Percentiles rank a stretch among this genome's conserved stretches.
Conservation (phyloP, 2,113 vertebrate species). For the Nothoprocta pentlandii region DNA sequence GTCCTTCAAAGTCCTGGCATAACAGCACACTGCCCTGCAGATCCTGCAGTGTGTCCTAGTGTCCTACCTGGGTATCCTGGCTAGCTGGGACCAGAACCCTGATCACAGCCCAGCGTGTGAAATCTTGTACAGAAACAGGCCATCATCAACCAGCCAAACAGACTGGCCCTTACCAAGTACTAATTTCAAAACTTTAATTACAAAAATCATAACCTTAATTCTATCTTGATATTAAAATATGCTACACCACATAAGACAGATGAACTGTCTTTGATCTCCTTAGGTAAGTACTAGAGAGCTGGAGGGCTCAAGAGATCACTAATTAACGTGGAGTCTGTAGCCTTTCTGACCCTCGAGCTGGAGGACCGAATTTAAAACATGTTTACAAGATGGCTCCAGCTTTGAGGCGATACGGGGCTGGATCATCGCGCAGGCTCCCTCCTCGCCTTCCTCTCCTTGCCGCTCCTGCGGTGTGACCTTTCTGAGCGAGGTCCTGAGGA, state of each 20-base stretch:
- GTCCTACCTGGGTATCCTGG: background rate
- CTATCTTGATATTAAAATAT: slow-evolving; percentile 41
- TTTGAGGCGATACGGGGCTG: background rate
- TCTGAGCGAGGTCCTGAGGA: background rate
- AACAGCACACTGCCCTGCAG: background rate
- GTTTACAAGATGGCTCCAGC: background rate
- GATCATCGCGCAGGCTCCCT: background rate
- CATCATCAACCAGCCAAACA: background rate
- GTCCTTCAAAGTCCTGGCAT: background rate
- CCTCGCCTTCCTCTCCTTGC: background rate
- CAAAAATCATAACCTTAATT: background rate
- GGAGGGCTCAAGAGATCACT: slow-evolving; percentile 6
- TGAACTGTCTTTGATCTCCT: slow-evolving; percentile 16
- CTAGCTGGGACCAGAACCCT: background rate
- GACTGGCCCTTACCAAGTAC: background rate
- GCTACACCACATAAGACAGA: background rate
- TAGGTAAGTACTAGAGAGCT: slow-evolving; percentile 14
- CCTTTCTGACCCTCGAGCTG: background rate
- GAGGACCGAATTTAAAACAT: background rate
- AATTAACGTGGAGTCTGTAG: background rate
- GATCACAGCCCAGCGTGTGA: background rate
- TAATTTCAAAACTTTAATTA: background rate
- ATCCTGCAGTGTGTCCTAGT: background rate
- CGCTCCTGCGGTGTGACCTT: background rate
- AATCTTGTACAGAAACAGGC: background rate